Percentiles rank a stretch among this genome's conserved stretches.
Evolutionary conservation across 2,888 invertebrate genomes (phyloP).

Genomic region (Athetis lepigone): DNA sequence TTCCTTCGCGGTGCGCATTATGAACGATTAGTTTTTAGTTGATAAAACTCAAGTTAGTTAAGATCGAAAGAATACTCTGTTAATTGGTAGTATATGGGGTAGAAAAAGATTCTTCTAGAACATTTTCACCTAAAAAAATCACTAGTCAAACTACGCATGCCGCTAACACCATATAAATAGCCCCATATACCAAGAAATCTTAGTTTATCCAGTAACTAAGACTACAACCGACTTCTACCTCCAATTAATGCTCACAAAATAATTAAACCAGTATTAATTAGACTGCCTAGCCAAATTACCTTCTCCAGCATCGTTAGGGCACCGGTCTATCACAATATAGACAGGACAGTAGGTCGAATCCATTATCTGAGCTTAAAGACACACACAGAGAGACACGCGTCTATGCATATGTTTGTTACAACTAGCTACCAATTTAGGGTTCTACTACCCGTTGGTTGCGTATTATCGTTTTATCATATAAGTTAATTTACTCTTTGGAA

Average conservation of each 20-base stretch:
- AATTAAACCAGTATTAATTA: constrained; percentile 58
- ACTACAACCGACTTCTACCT: constrained; percentile 12
- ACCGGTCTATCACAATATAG: constrained; percentile 3
- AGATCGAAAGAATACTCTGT: too few relatives aligned
- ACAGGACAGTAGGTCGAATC: background rate
- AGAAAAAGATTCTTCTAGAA: too few relatives aligned
- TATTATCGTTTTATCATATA: too few relatives aligned
- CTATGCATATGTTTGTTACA: too few relatives aligned
- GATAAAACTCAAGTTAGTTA: too few relatives aligned
- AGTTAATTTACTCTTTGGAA: too few relatives aligned
- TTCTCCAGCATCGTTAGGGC: constrained; percentile 53
- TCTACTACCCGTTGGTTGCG: too few relatives aligned
- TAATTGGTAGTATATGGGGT: too few relatives aligned
- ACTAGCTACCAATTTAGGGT: too few relatives aligned
- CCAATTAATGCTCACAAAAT: constrained; percentile 51
- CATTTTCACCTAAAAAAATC: too few relatives aligned
- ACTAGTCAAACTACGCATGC: background rate
- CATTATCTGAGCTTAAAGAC: background rate
- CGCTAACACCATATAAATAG: background rate
- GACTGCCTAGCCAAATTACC: constrained; percentile 52
- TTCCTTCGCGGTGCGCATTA: too few relatives aligned
- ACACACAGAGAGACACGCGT: background rate
- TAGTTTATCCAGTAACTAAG: constrained; percentile 3
- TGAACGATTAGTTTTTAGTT: too few relatives aligned
- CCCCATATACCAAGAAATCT: background rate